A percentile compares a stretch with the other conserved stretches of the same genome.
These are phyloP conservation scores for Cervus canadensis DNA, from an alignment of 2,113 vertebrate species.

Conservation along the genomic window DNA sequence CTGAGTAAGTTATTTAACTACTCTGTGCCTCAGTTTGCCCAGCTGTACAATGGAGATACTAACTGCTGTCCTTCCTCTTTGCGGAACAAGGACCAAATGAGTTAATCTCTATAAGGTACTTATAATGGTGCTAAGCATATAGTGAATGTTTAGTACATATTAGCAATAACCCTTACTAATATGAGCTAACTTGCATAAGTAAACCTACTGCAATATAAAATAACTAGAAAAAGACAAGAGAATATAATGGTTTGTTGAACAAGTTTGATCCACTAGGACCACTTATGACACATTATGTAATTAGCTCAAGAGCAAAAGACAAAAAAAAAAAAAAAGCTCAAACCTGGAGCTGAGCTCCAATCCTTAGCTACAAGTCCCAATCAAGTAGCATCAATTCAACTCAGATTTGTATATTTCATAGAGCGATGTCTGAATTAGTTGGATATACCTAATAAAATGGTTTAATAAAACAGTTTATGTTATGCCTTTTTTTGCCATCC, in stretches of 20 bases:
- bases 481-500: neutral
- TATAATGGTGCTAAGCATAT: neutral
- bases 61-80: neutral
- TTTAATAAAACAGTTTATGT: neutral
- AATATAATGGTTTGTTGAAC: neutral
- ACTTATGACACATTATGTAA: neutral
- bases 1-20: neutral
- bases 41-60: neutral
- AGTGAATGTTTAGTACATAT: neutral
- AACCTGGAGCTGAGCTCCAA: accelerated
- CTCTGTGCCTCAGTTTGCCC: neutral
- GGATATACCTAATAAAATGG: neutral
- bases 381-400: neutral
- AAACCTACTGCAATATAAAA: neutral
- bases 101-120: neutral
- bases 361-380: neutral
- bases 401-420: neutral
- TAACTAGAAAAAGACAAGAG: neutral
- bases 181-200: neutral
- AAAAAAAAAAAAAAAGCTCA: neutral
- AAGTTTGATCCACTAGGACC: neutral
- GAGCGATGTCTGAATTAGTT: neutral
- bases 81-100: neutral
- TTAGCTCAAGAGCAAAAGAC: neutral
- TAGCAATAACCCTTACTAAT: neutral